phyloP scores from a whole-genome alignment of 37 sponge, comb jelly and placozoan species.

The Ianthella basta region DNA sequence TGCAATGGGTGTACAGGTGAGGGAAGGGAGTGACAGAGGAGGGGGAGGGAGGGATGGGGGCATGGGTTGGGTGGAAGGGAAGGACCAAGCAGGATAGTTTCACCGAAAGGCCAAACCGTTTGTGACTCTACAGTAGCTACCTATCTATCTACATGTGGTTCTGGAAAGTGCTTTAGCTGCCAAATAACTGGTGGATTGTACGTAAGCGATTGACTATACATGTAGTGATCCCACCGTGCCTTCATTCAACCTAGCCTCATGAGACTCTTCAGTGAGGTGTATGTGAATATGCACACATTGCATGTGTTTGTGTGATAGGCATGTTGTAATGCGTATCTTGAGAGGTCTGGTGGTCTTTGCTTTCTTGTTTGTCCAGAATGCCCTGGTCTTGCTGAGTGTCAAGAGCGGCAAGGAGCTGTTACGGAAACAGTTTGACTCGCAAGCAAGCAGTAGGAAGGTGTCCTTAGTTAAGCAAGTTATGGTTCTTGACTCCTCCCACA shows the following conservation, averaged over 20 bases:
- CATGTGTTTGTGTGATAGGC: not conserved
- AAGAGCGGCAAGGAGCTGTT: conserved; percentile 10
- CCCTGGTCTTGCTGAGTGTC: conserved; percentile 3
- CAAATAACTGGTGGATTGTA: too few relatives aligned
- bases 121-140: too few relatives aligned
- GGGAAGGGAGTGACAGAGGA: too few relatives aligned
- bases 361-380: not conserved
- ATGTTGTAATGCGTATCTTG: not conserved
- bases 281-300: not conserved
- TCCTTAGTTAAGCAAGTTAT: not conserved
- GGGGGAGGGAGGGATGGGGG: too few relatives aligned
- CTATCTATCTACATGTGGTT: too few relatives aligned
- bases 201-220: too few relatives aligned
- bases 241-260: too few relatives aligned
- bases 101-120: too few relatives aligned
- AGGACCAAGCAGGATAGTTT: too few relatives aligned
- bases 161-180: too few relatives aligned
- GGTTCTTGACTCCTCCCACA: conserved; percentile 5
- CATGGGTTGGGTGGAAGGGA: too few relatives aligned
- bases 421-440: not conserved
- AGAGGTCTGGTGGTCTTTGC: not conserved
- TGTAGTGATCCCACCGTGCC: too few relatives aligned
- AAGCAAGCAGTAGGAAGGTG: not conserved
- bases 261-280: not conserved
- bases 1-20: conserved; percentile 13